These are phyloP conservation scores for Malurus splendens DNA, from an alignment of 2,797 vertebrate species.

Conservation along the genomic window DNA sequence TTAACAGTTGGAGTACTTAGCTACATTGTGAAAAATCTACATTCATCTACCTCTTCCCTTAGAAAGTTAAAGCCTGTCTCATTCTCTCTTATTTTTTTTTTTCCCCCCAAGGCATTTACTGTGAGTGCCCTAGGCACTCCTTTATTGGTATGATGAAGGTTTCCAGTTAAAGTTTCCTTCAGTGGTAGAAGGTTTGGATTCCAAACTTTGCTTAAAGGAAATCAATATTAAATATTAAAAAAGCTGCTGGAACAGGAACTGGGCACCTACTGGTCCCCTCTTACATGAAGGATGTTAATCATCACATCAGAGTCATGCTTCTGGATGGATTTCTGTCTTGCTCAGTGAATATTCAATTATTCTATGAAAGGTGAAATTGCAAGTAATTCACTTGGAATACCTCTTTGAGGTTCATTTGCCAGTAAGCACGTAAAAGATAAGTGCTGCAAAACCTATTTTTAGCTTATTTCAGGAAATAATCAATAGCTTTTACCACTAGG, in stretches of 20 bases:
- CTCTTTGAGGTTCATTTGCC: neutral
- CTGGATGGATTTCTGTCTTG: neutral
- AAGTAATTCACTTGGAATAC: neutral
- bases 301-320: neutral
- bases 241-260: neutral
- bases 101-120: neutral
- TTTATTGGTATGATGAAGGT: neutral
- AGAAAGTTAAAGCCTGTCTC: neutral
- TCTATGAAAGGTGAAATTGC: neutral
- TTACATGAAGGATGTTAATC: neutral
- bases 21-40: neutral
- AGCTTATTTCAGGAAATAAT: neutral
- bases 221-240: neutral
- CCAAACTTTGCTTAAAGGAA: neutral
- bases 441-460: neutral
- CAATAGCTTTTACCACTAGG: neutral
- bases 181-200: neutral
- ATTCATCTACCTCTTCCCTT: neutral
- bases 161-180: slow-evolving; percentile 1
- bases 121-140: neutral
- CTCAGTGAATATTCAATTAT: slow-evolving; percentile 4
- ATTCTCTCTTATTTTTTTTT: neutral
- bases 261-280: neutral
- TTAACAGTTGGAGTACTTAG: neutral
- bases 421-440: neutral